phyloP scores from a whole-genome alignment of 2,113 vertebrate genomes.

The cat (Felis catus) region DNA sequence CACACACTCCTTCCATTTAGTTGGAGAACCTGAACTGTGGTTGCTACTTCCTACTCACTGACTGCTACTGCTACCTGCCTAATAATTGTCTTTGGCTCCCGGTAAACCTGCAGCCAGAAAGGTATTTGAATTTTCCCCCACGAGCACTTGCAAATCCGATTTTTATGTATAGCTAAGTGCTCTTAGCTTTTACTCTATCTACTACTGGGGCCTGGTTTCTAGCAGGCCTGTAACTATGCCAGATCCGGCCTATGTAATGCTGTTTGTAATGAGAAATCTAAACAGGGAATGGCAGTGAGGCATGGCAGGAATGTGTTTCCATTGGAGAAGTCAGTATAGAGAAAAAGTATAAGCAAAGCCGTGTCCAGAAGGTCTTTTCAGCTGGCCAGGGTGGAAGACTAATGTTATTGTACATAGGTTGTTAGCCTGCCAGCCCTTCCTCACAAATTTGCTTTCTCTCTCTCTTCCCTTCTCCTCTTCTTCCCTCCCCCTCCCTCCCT shows the following conservation, averaged over 20 bases:
- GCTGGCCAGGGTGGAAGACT: conserved; percentile 94
- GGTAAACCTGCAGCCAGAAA: conserved; percentile 22
- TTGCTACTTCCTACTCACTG: not conserved
- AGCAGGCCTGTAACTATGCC: conserved; percentile 83
- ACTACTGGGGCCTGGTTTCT: conserved; percentile 79
- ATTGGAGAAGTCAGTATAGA: conserved; percentile 92
- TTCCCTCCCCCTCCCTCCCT: conserved; percentile 28
- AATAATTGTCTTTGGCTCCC: conserved; percentile 67
- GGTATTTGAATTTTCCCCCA: conserved; percentile 68
- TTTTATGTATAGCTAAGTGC: conserved; percentile 70
- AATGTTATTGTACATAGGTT: conserved; percentile 97
- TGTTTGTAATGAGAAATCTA: conserved; percentile 98
- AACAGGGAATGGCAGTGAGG: conserved; percentile 97
- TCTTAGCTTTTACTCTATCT: conserved; percentile 70
- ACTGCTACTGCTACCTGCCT: conserved; percentile 33
- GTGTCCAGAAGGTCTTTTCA: conserved; percentile 93
- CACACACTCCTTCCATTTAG: not conserved
- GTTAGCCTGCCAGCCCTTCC: conserved; percentile 93
- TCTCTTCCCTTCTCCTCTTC: conserved; percentile 41
- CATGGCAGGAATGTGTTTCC: conserved; percentile 99
- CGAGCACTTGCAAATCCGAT: conserved; percentile 71
- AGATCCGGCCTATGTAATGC: conserved; percentile 90
- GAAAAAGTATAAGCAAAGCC: conserved; percentile 91
- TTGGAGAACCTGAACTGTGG: not conserved
- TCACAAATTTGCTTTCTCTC: conserved; percentile 91